A percentile compares a stretch with the other conserved stretches of the same genome.
Evolutionary conservation across 2,888 invertebrate species (phyloP).

Genomic region (Agriopis marginaria): DNA sequence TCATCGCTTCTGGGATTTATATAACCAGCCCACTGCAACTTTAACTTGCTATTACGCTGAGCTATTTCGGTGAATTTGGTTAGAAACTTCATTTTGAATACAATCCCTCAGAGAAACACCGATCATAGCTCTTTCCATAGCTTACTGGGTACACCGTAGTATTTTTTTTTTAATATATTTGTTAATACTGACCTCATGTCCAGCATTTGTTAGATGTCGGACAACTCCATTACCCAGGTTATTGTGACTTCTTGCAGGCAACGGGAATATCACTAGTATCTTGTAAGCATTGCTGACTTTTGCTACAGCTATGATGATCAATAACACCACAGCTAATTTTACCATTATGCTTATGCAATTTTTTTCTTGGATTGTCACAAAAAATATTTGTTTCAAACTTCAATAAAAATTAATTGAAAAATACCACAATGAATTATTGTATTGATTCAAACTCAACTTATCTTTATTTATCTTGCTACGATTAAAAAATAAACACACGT

Average conservation of each 20-base stretch:
- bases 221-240: constrained; percentile 60
- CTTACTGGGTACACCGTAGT: too few relatives aligned
- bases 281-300: constrained; percentile 49
- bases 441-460: neutral
- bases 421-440: too few relatives aligned
- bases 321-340: neutral
- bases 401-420: too few relatives aligned
- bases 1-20: too few relatives aligned
- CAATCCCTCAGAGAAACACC: too few relatives aligned
- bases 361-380: neutral
- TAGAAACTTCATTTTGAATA: too few relatives aligned
- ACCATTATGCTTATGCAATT: neutral
- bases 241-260: constrained; percentile 58
- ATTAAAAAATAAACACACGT: constrained; percentile 1
- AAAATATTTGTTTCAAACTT: neutral
- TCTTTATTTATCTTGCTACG: neutral
- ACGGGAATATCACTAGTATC: constrained; percentile 57
- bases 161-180: neutral
- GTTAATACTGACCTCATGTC: constrained; percentile 60
- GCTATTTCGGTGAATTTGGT: too few relatives aligned
- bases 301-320: constrained; percentile 3
- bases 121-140: too few relatives aligned
- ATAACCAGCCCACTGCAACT: too few relatives aligned
- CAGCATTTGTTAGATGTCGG: constrained; percentile 53
- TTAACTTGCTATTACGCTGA: too few relatives aligned